Percentiles rank a stretch among this genome's conserved stretches.
phyloP scores from a whole-genome alignment of 1,140 invertebrate genomes.

The Calliphora vicina region DNA sequence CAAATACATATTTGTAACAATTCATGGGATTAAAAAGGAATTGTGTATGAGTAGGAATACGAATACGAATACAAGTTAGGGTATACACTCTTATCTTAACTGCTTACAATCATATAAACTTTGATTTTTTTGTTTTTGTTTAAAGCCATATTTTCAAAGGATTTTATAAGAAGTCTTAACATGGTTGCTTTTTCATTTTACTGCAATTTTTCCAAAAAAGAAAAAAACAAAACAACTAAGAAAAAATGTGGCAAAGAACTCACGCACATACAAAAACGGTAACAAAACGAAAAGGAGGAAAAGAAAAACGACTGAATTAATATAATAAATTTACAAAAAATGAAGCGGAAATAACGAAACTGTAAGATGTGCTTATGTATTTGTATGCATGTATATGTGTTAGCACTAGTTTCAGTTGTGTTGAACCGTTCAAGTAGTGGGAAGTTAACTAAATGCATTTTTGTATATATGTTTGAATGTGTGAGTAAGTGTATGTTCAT shows the following conservation, averaged over 20 bases:
- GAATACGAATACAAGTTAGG: neutral
- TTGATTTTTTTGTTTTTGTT: neutral
- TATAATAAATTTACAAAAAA: constrained; percentile 30
- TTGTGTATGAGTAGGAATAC: neutral
- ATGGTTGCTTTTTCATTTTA: neutral
- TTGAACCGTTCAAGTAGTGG: neutral
- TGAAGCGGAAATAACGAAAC: constrained; percentile 25
- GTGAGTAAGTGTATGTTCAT: too few relatives aligned
- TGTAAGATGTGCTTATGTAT: neutral
- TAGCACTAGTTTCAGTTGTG: neutral
- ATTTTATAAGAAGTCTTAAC: neutral
- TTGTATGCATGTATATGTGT: neutral
- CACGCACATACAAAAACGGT: neutral
- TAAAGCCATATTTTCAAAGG: neutral
- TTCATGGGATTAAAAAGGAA: neutral
- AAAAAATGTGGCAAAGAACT: neutral
- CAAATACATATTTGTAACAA: neutral
- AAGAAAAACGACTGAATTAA: neutral
- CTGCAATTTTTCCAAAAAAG: neutral
- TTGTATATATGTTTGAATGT: too few relatives aligned
- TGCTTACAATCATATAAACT: constrained; percentile 1
- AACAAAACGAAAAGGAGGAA: neutral
- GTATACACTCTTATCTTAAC: neutral
- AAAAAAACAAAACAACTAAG: neutral
- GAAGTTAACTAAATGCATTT: neutral